Evolutionary conservation across 2,888 invertebrate species (phyloP).

Genomic region (Synanthedon formicaeformis): DNA sequence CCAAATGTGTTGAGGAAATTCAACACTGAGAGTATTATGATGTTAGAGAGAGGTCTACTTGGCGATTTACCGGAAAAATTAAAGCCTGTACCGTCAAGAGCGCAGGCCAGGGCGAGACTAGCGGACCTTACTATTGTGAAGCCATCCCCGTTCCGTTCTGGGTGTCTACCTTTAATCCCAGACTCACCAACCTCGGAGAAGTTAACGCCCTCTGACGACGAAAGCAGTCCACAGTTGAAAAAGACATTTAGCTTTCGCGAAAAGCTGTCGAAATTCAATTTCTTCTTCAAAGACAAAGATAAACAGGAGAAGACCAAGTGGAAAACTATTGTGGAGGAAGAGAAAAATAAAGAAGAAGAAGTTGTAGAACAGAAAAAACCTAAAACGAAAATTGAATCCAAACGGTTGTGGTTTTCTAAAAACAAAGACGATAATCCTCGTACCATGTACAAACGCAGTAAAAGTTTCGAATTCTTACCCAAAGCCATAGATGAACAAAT

Average conservation of each 20-base stretch:
- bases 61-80: conserved; percentile 53
- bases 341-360: conserved; percentile 8
- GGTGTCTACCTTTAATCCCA: conserved; percentile 41
- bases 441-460: conserved; percentile 49
- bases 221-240: conserved; percentile 38
- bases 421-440: conserved; percentile 39
- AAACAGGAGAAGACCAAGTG: conserved; percentile 33
- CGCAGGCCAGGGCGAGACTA: conserved; percentile 40
- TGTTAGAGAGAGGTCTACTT: conserved; percentile 53
- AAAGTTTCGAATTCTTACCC: conserved; percentile 60
- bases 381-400: conserved; percentile 8
- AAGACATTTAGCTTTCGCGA: conserved; percentile 61
- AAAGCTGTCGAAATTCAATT: conserved; percentile 43
- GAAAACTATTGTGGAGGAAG: conserved; percentile 37
- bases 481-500: conserved; percentile 38
- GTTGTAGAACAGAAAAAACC: neutral
- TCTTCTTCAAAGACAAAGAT: conserved; percentile 45
- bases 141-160: conserved; percentile 50
- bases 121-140: conserved; percentile 45
- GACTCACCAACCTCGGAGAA: conserved; percentile 35
- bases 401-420: conserved; percentile 56
- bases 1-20: conserved; percentile 51
- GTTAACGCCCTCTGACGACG: conserved; percentile 33
- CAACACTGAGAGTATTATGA: conserved; percentile 46
- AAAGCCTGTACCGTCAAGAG: conserved; percentile 33